Percentiles rank a stretch among this genome's conserved stretches.
Evolutionary conservation across 2,888 invertebrate species (phyloP).

Genomic region (Lysandra bellargus): DNA sequence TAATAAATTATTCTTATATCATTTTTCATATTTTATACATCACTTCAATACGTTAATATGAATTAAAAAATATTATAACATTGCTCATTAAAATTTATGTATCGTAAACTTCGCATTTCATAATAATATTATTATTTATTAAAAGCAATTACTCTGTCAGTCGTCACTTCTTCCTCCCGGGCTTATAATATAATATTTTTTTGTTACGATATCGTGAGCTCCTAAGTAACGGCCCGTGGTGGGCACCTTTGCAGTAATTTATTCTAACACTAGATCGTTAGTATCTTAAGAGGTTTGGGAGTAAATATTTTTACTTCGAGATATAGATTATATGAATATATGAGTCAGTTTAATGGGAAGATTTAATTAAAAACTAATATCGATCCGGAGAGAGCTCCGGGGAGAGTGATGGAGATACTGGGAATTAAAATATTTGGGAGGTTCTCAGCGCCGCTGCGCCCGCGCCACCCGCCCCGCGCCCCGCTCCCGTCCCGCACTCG

Average conservation of each 20-base stretch:
- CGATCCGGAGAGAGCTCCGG: background rate
- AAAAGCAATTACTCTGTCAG: too few species aligned
- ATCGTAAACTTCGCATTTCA: too few species aligned
- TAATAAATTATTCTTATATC: too few species aligned
- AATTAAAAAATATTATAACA: too few species aligned
- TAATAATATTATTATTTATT: too few species aligned
- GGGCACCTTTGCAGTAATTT: background rate
- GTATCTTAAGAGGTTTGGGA: background rate
- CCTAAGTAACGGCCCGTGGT: background rate
- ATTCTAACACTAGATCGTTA: background rate
- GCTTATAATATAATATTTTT: too few species aligned
- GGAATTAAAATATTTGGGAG: constrained; percentile 2
- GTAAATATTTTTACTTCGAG: background rate
- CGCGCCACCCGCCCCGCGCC: background rate
- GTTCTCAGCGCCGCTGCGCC: background rate
- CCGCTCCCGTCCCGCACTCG: background rate
- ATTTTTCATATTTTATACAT: too few species aligned
- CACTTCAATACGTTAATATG: too few species aligned
- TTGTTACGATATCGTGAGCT: background rate
- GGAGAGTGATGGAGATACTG: background rate
- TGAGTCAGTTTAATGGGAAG: background rate
- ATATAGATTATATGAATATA: background rate
- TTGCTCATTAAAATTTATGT: too few species aligned
- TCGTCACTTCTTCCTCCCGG: too few species aligned
- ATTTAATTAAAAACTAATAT: constrained; percentile 7